Conservation (phyloP, 2,888 invertebrate genomes). For the Zaprionus obscuricornis region DNA sequence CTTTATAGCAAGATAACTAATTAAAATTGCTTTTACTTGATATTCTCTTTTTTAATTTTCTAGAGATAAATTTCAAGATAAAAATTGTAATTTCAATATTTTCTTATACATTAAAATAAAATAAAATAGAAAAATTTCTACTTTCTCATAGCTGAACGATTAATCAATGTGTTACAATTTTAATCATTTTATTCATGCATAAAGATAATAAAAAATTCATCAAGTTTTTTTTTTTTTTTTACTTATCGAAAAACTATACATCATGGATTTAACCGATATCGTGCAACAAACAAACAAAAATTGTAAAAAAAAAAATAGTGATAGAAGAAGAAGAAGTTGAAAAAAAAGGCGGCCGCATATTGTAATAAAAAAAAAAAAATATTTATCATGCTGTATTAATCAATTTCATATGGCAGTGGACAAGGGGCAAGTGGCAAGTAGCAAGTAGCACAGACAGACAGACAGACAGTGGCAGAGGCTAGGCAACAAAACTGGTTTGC, state of each 20-base stretch:
- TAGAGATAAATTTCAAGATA: too few species aligned
- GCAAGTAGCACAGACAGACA: too few species aligned
- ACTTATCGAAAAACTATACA: slow-evolving; percentile 63
- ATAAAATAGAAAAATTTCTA: neutral
- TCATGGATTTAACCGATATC: slow-evolving; percentile 64
- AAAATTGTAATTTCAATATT: too few species aligned
- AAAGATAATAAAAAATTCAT: slow-evolving; percentile 39
- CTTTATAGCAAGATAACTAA: slow-evolving; percentile 17
- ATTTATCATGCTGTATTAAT: slow-evolving; percentile 75
- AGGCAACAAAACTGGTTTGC: slow-evolving; percentile 23
- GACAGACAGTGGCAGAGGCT: slow-evolving; percentile 1
- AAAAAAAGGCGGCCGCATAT: slow-evolving; percentile 34
- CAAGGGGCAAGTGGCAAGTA: too few species aligned
- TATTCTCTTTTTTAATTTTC: neutral
- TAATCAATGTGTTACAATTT: slow-evolving; percentile 23
- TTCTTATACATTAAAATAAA: too few species aligned
- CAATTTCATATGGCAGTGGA: slow-evolving; percentile 69
- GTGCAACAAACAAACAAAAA: slow-evolving; percentile 37
- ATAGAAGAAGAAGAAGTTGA: slow-evolving; percentile 24
- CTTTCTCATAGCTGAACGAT: slow-evolving; percentile 14
- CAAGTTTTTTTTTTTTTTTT: neutral
- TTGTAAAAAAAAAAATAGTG: slow-evolving; percentile 30
- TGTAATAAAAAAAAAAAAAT: slow-evolving; percentile 38
- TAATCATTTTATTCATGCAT: slow-evolving; percentile 19
- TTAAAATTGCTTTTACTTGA: slow-evolving; percentile 32